Percentiles rank a stretch among this genome's conserved stretches.
Conservation (phyloP, 2,797 vertebrate species). For the Arremon brunneinucha region DNA sequence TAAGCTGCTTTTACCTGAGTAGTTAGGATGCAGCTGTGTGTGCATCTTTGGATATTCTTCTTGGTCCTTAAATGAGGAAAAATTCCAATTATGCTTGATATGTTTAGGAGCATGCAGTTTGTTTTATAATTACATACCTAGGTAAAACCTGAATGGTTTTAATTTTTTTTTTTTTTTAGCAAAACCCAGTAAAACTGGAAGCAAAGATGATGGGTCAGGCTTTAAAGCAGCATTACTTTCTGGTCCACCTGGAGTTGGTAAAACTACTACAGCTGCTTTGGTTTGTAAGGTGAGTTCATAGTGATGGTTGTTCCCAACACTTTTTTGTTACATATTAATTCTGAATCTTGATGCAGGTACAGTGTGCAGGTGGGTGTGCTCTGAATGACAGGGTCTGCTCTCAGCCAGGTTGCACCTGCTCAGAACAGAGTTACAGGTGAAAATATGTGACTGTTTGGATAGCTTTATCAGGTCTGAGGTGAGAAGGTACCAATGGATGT, state of each 20-base stretch:
- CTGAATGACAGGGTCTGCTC: neutral
- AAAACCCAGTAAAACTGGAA: constrained; percentile 81
- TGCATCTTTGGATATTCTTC: neutral
- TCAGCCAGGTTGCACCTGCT: neutral
- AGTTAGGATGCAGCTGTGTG: neutral
- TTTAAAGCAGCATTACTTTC: constrained; percentile 94
- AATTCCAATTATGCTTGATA: neutral
- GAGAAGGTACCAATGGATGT: neutral
- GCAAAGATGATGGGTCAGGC: constrained; percentile 86
- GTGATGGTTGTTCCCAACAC: neutral
- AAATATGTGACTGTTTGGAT: neutral
- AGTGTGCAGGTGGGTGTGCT: neutral
- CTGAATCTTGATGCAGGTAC: neutral
- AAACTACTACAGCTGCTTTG: constrained; percentile 94
- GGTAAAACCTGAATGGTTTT: neutral
- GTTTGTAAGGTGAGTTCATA: constrained; percentile 88
- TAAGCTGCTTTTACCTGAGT: neutral
- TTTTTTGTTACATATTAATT: neutral
- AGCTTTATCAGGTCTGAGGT: neutral
- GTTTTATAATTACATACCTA: neutral
- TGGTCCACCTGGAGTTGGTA: constrained; percentile 95
- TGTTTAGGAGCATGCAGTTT: neutral
- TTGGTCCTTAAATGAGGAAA: neutral
- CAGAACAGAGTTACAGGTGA: neutral
- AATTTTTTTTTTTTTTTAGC: neutral